Conservation (phyloP, 2,888 invertebrate genomes). For the Diploptera punctata region DNA sequence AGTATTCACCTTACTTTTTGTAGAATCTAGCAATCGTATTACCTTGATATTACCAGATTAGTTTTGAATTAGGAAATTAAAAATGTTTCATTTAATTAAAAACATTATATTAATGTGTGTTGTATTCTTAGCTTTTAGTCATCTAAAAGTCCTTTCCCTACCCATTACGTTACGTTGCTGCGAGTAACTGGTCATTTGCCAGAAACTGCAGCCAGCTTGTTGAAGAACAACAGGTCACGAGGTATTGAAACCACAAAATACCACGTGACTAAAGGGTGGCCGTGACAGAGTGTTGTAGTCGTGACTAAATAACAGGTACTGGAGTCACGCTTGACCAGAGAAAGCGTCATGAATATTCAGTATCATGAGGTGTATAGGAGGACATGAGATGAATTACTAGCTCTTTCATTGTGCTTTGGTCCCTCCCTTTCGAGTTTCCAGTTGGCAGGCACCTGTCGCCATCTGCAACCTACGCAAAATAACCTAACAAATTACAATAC, state of each 20-base stretch:
- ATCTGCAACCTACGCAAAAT: too few species aligned
- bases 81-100: too few species aligned
- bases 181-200: background rate
- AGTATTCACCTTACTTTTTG: too few species aligned
- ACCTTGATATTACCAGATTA: too few species aligned
- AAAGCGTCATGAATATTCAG: conserved; percentile 16
- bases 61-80: too few species aligned
- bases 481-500: too few species aligned
- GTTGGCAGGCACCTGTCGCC: too few species aligned
- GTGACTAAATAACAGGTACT: conserved; percentile 10
- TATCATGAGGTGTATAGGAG: background rate
- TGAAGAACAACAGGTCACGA: conserved; percentile 27
- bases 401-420: background rate
- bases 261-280: conserved; percentile 14
- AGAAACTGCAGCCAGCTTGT: background rate
- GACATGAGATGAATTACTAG: background rate
- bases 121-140: too few species aligned
- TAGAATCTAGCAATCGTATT: too few species aligned
- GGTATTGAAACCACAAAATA: conserved; percentile 22
- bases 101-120: too few species aligned
- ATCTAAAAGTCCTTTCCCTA: too few species aligned
- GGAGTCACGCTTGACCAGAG: conserved; percentile 16
- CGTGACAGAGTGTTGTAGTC: background rate
- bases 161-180: background rate
- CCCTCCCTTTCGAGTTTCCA: background rate